phyloP scores from a whole-genome alignment of 2,888 invertebrate genomes.

The Tetramorium bicarinatum region DNA sequence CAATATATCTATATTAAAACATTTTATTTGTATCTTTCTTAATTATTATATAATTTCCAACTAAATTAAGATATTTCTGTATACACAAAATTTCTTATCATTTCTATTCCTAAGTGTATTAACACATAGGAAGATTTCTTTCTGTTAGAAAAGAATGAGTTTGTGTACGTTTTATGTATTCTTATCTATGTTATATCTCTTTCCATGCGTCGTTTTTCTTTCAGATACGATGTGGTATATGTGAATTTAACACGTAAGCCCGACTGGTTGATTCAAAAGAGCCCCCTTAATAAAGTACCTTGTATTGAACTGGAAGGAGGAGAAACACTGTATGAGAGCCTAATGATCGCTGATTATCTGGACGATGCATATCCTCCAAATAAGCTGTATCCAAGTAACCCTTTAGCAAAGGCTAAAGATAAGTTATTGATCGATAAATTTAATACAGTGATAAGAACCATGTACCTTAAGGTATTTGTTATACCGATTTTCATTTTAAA shows the following conservation, averaged over 20 bases:
- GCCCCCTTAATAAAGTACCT: slow-evolving; percentile 91
- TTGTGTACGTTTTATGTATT: slow-evolving; percentile 10
- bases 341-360: slow-evolving; percentile 92
- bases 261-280: slow-evolving; percentile 92
- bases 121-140: not conserved
- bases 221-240: slow-evolving; percentile 91
- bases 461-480: slow-evolving; percentile 78
- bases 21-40: not conserved
- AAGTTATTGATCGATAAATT: slow-evolving; percentile 91
- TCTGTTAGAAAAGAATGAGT: slow-evolving; percentile 76
- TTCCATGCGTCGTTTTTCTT: slow-evolving; percentile 58
- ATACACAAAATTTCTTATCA: not conserved
- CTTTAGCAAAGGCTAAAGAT: slow-evolving; percentile 91
- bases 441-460: slow-evolving; percentile 83
- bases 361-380: slow-evolving; percentile 92
- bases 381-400: slow-evolving; percentile 90
- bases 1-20: not conserved
- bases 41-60: not conserved
- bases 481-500: not conserved
- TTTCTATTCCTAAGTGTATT: not conserved
- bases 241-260: slow-evolving; percentile 93
- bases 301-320: slow-evolving; percentile 91
- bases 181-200: not conserved
- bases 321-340: slow-evolving; percentile 92
- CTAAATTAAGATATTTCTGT: not conserved